Base-by-base conservation (phyloP, 2,113 vertebrate genomes). In the Archocentrus centrarchus region DNA sequence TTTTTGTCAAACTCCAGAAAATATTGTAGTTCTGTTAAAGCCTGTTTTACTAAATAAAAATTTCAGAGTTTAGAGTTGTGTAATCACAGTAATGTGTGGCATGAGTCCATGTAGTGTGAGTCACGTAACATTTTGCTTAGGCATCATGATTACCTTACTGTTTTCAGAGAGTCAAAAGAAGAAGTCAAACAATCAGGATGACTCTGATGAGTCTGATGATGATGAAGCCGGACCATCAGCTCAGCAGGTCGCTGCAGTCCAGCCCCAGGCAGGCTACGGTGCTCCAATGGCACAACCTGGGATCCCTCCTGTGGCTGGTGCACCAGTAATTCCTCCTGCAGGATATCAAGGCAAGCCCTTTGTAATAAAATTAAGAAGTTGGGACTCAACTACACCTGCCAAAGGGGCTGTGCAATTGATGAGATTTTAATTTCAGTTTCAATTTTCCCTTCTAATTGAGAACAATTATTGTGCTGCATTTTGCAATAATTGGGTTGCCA, bases 171-270 rank as follows among this genome's bases (percentile, higher is more conserved):
- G 97, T 92, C 97, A 98, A 89, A 99, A 99, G 91, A 99, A 98
- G 94, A 99, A 98, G 75, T 96, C 97, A 62, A 96, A 95, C 61
- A 96, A 96, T 75, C 97, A 97, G 86, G 98, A 99, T 77, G 98
- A 99, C 94, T 99, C 98, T 35, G 98, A 99, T 88, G 97, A 98
- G 2, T 97, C 98, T 6, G 97, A 98, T 18, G 98, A 99, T 0
- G 93, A 99, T 15, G 97, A 97, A 78, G 95, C 98, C 39, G 98
- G 98, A 37, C 97, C 97, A 58, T 98, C 98, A 32, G 97, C 95
- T 94, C 98, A 97, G 6, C 96, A 97, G 68, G 96, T 96, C n/a
- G 92, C 95, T 57, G 95, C 95, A 47, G 94, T 97, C 81, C 98
- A 97, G 82, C 97, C 97, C 1, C 98, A 98, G 63, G 90, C 96